phyloP scores from a whole-genome alignment of 2,888 invertebrate genomes.

The Napeogenes inachia region DNA sequence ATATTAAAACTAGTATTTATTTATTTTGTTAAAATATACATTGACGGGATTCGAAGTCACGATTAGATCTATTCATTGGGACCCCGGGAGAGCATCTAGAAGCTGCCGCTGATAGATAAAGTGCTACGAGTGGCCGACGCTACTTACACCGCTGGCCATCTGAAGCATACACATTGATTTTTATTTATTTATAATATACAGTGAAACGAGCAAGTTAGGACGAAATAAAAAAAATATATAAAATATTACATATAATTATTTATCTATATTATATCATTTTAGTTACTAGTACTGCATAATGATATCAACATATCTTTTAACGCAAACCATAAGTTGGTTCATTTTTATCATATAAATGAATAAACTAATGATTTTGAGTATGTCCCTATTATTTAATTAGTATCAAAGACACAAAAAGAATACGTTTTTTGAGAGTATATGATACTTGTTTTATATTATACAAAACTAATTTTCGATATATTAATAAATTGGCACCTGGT shows the following conservation, averaged over 20 bases:
- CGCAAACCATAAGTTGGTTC: no score
- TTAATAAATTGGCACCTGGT: constrained; percentile 1
- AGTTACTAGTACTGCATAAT: neutral
- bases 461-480: neutral
- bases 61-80: constrained; percentile 29
- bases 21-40: constrained; percentile 10
- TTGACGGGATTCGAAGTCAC: constrained; percentile 22
- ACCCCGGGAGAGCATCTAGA: constrained; percentile 30
- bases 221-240: no score
- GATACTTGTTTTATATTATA: no score
- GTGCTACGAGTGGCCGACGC: constrained; percentile 29
- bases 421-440: no score
- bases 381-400: no score
- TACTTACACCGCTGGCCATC: constrained; percentile 31
- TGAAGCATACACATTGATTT: constrained; percentile 11
- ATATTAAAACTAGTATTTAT: neutral
- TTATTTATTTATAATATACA: neutral
- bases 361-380: no score
- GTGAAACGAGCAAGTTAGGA: neutral
- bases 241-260: no score
- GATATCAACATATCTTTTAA: no score
- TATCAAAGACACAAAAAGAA: no score
- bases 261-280: no score
- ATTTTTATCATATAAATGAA: no score
- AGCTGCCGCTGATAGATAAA: constrained; percentile 43